Base-by-base conservation (phyloP, 35 echinoderm and acorn worm genomes). In the Apostichopus japonicus region DNA sequence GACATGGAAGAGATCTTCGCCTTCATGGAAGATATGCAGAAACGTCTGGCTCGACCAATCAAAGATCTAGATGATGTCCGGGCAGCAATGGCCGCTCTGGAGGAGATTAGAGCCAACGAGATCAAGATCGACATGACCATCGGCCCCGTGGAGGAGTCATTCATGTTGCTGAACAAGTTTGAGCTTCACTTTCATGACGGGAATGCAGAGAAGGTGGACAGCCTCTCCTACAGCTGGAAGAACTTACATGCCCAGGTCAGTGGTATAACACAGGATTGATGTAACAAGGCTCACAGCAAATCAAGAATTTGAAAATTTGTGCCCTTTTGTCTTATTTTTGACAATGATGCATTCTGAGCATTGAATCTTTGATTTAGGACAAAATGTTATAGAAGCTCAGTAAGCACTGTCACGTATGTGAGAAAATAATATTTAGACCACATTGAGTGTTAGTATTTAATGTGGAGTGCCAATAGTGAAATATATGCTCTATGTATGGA, bases 61-160 rank as follows among this genome's bases (percentile, higher is more conserved):
- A 96, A 98, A 83, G 97, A 98, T 79, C 82, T 98, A 16, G 97
- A 98, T 17, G 97, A 98, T 59, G 97, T 98, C 21, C 27, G 97
- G 23, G 94, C 94, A 0, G 94, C 97, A 5, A 98, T 98, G 97
- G 97, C 95, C 0, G 25, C 94, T 6, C 86, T 98, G n/a, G 78
- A 77, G 24, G 95, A 94, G 79, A 96, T 98, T 54, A 73, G 97
- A n/a, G 97, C 96, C 77, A 90, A 93, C 0, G 97, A 98, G 93
- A 96, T 98, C 11, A 87, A 88, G 13, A 96, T 98, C 13, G 97
- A 98, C 71, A 98, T 98, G 97, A 98, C 97, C 0, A 96, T 98
- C 72, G 91, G 91, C 4, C 97, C 97, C 0, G 95, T 98, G 57
- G 97, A 98, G 80, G 97, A 98, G 75, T 96, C 97, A 4, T 98